Base-by-base conservation (phyloP, 2,888 invertebrate species). In the Heliconius aoede region DNA sequence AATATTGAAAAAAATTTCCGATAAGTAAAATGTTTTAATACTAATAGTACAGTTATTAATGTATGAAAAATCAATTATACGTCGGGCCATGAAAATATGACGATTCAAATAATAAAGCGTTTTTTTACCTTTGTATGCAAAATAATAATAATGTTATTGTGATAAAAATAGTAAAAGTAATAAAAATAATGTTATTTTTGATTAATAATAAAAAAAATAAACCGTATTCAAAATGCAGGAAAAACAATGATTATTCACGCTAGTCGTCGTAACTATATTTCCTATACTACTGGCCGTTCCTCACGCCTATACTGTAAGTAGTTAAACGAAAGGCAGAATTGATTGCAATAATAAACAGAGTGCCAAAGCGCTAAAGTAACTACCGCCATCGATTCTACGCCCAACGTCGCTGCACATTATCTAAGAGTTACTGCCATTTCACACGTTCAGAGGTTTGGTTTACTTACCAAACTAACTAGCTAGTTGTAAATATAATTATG, bases 381-480 rank as follows among this genome's bases (percentile, higher is more conserved):
- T 85, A 82, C 82, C 76, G 76, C 83, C 87, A 90, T 90, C 85
- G 87, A 88, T 88, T 88, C 80, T 78, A 81, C 82, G 80, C 36
- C 78, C 79, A 75, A 76, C 80, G 76, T 81, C 82, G 83, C 46
- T 76, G 68, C 30, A 78, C 71, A 73, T 55, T 46, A 72, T 65
- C 40, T 82, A 80, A 83, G 82, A 85, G 81, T 81, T 80, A 83
- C 80, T 82, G 78, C 80, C 65, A 40, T 24, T 55, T 69, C 8
- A 55, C n/a, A 32, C 18, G 69, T 55, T 55, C 24, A 32, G 13
- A 69, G 69, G 55, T 51, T 65, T 55, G 32, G 68, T 68, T 36
- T 68, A 61, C 61, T 68, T 46, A 68, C 32, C 61, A 64, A 77
- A 67, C 60, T 72, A 21, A 32, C 32, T 69, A 36, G 24, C 61